These are phyloP conservation scores for Agrilus mali DNA, from an alignment of 2,888 invertebrate genomes.

Conservation along the genomic window DNA sequence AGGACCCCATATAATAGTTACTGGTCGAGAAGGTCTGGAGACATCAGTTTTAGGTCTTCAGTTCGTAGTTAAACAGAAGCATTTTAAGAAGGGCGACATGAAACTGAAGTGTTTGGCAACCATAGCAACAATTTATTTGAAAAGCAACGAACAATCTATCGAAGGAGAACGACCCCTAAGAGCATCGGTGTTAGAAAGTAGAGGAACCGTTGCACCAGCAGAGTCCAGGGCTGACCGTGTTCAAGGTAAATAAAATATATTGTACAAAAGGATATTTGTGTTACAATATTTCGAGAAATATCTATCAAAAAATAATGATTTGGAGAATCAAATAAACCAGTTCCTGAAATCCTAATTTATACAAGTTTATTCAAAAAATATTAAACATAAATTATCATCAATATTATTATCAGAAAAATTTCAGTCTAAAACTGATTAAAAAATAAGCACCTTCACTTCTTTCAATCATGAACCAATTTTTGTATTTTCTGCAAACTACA, in stretches of 20 bases:
- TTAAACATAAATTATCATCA: no score
- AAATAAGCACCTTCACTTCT: no score
- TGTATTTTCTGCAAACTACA: no score
- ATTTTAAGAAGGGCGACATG: conserved; percentile 74
- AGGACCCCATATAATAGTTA: conserved; percentile 39
- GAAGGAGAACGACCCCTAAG: conserved; percentile 63
- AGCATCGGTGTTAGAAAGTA: conserved; percentile 63
- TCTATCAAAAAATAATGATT: no score
- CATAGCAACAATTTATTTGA: conserved; percentile 76
- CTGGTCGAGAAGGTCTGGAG: conserved; percentile 56
- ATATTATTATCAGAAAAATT: no score
- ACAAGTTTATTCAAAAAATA: no score
- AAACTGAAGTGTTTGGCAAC: conserved; percentile 83
- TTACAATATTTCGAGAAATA: no score
- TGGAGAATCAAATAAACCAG: no score
- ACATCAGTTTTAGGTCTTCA: conserved; percentile 65
- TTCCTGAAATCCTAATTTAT: no score
- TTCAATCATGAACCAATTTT: no score
- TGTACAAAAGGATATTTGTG: not conserved
- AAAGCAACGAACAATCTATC: conserved; percentile 79
- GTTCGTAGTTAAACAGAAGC: conserved; percentile 67
- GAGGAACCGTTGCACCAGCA: conserved; percentile 48
- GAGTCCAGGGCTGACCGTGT: conserved; percentile 63
- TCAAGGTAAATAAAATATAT: conserved; percentile 40
- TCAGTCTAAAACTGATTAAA: no score